Evolutionary conservation across 1,140 invertebrate species (phyloP), one percentile per base, ranked within the genome.

Genomic region (Grapholita molesta): DNA sequence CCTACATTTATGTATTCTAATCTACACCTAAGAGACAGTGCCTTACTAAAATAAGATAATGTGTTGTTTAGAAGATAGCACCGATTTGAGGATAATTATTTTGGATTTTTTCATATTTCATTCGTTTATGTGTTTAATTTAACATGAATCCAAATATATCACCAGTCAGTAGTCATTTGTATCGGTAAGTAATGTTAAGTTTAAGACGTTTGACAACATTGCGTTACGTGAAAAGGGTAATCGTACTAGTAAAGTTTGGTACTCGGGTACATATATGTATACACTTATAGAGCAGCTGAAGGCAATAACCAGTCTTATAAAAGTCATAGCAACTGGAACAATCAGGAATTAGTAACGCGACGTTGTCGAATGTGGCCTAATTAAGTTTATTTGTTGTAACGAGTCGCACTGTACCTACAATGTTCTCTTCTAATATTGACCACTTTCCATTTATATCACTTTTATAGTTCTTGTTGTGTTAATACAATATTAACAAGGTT

Each of bases 21-120:
- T 48, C 18, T 28, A 61, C 55, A 61, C 55, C 9, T 61, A 61
- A 61, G 55, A 61, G 5, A 25, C 25, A 61, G 55, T 61, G 55
- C 55, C 55, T 61, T 61, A 61, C 55, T 61, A 61, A 61, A 61
- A 15, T 61, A 61, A 61, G 55, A 28, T 61, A 18, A 21, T 61
- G 15, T 61, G 25, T 61, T 61, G 55, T 32, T 28, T 61, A 28
- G n/a, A 30, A 5, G 15, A 18, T 48, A 30, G 55, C 55, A 61
- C 30, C 24, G 25, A 28, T 30, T 55, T 55, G 24, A 24, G 24
- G 24, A 55, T 0, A 53, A 6, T 32, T 8, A 30, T 28, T 25
- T 30, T 28, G n/a, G 1, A 15, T 61, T 61, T 61, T 30, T 15
- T 61, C 30, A 5, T 38, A 38, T 38, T n/a, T 9, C n/a, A n/a